Evolutionary conservation across 2,888 invertebrate species (phyloP), one percentile per base, ranked within the genome.

Genomic region (Germaria angustata): DNA sequence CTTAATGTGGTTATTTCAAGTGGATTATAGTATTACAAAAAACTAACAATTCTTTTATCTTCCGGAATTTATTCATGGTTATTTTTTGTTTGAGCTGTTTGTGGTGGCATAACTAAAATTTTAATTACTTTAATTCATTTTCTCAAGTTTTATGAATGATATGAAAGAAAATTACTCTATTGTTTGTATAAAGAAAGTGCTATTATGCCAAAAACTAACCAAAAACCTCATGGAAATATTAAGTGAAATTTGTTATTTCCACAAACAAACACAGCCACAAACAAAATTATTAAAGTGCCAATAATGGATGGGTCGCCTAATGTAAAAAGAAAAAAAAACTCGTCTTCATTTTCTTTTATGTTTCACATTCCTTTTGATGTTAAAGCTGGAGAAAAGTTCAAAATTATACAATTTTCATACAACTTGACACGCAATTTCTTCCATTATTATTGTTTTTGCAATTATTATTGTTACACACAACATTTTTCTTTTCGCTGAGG

Each of bases 351-450:
- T 57, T 28, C 8, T 36, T 59, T 46, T 46, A 2, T 69, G 24
- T 5, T 36, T 61, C 41, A 1, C 32, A 24, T 34, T 39, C 15
- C 8, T 55, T 32, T 46, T 17, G n/a, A 22, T 41, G 44, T 39
- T 51, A 32, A 24, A 24, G 28, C 24, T 46, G 32, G 32, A 66
- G 68, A 78, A 79, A 82, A 71, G 44, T 76, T 82, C 51, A 76
- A 59, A 71, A 79, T 79, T 76, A 71, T 82, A 82, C 65, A 79
- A 82, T 79, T 79, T 76, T 79, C 65, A 66, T 79, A 36, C 44
- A 79, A 66, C 65, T 71, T 71, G 79, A 66, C 82, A 82, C 79
- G 82, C 79, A 79, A 82, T 71, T 76, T 65, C 24, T 34, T 8
- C 17, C 36, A 41, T 41, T 61, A 57, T 68, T 61, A 11, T 61